Evolutionary conservation across 2,797 vertebrate species (phyloP).

Genomic region (Acrocephalus scirpaceus): DNA sequence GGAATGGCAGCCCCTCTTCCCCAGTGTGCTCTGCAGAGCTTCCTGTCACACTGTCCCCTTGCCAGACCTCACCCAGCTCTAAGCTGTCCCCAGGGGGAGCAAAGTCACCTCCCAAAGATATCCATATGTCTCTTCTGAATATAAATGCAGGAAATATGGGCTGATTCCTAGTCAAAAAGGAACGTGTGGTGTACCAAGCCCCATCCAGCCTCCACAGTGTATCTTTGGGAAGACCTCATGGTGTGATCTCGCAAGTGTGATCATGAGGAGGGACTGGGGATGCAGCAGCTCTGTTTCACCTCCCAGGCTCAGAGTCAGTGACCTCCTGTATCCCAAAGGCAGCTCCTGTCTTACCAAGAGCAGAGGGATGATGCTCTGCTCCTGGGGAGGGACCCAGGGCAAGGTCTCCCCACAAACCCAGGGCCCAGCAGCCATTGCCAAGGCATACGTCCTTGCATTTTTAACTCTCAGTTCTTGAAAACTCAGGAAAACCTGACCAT

Average conservation of each 20-base stretch:
- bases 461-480: not conserved
- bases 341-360: not conserved
- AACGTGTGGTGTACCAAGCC: accelerated
- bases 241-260: not conserved
- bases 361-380: accelerated
- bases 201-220: accelerated
- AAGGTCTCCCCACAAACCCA: not conserved
- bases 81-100: not conserved
- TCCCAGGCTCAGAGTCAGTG: not conserved
- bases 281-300: not conserved
- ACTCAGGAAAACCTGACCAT: not conserved
- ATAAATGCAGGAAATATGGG: not conserved
- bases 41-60: not conserved
- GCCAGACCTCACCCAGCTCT: not conserved
- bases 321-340: not conserved
- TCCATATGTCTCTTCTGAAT: not conserved
- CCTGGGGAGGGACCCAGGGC: not conserved
- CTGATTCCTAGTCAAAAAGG: not conserved
- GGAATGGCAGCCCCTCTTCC: not conserved
- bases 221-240: not conserved
- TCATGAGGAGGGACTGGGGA: accelerated
- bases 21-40: not conserved
- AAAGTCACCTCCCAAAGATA: not conserved
- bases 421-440: not conserved
- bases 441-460: not conserved